Evolutionary conservation across 2,113 vertebrate species (phyloP).

Genomic region (Aplodontia rufa): DNA sequence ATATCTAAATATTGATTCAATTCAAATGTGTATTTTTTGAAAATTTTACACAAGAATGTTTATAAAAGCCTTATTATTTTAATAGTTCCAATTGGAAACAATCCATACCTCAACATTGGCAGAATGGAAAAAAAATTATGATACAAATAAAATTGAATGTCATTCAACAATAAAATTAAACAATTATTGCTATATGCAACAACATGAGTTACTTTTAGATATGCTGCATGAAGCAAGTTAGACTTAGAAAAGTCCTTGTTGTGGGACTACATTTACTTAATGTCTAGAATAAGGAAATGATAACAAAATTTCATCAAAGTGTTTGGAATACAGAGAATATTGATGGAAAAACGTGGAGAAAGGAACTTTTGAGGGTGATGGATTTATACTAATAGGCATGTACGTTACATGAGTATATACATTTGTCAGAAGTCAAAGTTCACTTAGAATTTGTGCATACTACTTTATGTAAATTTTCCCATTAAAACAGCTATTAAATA

Average conservation of each 20-base stretch:
- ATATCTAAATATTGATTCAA: not conserved
- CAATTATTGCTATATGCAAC: not conserved
- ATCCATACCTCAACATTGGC: not conserved
- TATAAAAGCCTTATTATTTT: not conserved
- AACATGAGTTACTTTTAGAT: not conserved
- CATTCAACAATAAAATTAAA: constrained; percentile 9
- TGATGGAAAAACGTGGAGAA: not conserved
- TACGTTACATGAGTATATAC: not conserved
- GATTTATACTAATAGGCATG: not conserved
- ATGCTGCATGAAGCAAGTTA: not conserved
- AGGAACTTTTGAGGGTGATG: not conserved
- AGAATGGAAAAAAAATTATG: not conserved
- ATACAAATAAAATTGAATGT: not conserved
- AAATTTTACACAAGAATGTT: not conserved
- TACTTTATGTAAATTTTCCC: not conserved
- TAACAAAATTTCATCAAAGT: not conserved
- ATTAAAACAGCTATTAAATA: not conserved
- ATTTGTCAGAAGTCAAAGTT: not conserved
- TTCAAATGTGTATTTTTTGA: not conserved
- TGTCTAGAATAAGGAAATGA: not conserved
- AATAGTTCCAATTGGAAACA: not conserved
- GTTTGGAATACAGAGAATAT: not conserved
- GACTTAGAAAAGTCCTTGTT: not conserved
- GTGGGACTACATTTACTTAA: not conserved
- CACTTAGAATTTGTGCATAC: not conserved